Conservation (phyloP, 2,888 invertebrate species). For the Dysmachus trigonus region DNA sequence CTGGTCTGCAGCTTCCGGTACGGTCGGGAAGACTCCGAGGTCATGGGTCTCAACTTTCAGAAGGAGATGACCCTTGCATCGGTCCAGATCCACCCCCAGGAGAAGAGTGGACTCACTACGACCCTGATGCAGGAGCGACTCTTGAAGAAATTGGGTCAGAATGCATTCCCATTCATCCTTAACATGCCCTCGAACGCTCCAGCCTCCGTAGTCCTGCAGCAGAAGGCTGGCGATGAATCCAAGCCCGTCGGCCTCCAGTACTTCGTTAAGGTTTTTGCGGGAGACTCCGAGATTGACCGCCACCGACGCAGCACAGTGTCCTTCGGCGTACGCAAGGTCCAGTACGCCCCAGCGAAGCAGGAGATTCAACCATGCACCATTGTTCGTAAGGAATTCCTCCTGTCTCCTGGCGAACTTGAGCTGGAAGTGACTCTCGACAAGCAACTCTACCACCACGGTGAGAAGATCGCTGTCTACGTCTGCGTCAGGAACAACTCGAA, state of each 20-base stretch:
- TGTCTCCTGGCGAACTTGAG: constrained; percentile 93
- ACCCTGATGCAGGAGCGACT: constrained; percentile 83
- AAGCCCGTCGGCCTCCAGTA: constrained; percentile 96
- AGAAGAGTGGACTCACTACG: constrained; percentile 70
- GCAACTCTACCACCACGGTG: constrained; percentile 93
- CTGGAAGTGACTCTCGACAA: constrained; percentile 94
- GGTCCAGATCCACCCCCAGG: constrained; percentile 80
- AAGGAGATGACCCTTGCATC: constrained; percentile 91
- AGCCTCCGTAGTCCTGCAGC: constrained; percentile 93
- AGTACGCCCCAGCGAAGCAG: constrained; percentile 89
- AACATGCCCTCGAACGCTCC: constrained; percentile 84
- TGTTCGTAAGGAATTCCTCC: constrained; percentile 92
- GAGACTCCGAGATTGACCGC: constrained; percentile 65
- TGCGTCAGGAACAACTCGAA: constrained; percentile 76
- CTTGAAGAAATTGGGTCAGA: constrained; percentile 84
- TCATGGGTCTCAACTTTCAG: constrained; percentile 94
- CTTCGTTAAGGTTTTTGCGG: constrained; percentile 86
- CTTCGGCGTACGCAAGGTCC: constrained; percentile 90
- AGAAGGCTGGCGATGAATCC: constrained; percentile 80
- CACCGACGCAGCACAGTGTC: constrained; percentile 83
- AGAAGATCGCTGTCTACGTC: constrained; percentile 88
- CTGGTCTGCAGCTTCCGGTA: constrained; percentile 90
- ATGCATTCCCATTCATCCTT: constrained; percentile 87
- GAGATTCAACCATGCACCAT: constrained; percentile 93
- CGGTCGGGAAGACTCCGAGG: constrained; percentile 91